These are phyloP conservation scores for Rhorus exstirpatorius DNA, from an alignment of 2,888 invertebrate species.

Conservation along the genomic window DNA sequence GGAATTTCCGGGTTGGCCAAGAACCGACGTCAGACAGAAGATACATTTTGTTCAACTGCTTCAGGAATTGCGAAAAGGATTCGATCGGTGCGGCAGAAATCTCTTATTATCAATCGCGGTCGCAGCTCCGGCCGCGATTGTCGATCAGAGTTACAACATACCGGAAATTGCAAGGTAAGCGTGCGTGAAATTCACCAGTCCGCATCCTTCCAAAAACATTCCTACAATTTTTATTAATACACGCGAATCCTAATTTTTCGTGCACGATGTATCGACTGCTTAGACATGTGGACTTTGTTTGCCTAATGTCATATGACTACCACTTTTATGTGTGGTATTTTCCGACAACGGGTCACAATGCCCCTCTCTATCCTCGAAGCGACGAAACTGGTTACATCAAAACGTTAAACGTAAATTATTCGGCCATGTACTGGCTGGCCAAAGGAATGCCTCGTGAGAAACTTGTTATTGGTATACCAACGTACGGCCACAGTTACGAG, in stretches of 20 bases:
- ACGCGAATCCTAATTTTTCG: slow-evolving; percentile 62
- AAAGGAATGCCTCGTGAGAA: slow-evolving; percentile 93
- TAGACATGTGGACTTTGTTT: slow-evolving; percentile 92
- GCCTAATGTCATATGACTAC: slow-evolving; percentile 97
- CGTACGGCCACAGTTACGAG: slow-evolving; percentile 91
- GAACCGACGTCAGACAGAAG: slow-evolving; percentile 87
- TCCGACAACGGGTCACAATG: slow-evolving; percentile 94
- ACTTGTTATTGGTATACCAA: slow-evolving; percentile 94
- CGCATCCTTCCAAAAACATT: not conserved
- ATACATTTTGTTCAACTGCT: slow-evolving; percentile 92
- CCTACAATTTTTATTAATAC: not conserved
- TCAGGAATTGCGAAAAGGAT: slow-evolving; percentile 91
- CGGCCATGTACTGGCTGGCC: slow-evolving; percentile 91
- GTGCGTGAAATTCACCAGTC: not conserved
- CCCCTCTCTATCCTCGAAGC: slow-evolving; percentile 90
- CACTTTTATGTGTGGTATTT: slow-evolving; percentile 92
- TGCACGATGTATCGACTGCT: slow-evolving; percentile 82
- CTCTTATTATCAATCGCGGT: slow-evolving; percentile 92
- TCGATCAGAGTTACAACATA: slow-evolving; percentile 93
- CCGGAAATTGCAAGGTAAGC: slow-evolving; percentile 91
- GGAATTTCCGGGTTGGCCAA: slow-evolving; percentile 93
- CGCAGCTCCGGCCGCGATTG: slow-evolving; percentile 92
- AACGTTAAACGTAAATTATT: slow-evolving; percentile 93
- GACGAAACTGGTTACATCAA: slow-evolving; percentile 89
- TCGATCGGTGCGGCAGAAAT: slow-evolving; percentile 87